Base-by-base conservation (phyloP, 2,888 invertebrate genomes). In the Platycnemis pennipes region DNA sequence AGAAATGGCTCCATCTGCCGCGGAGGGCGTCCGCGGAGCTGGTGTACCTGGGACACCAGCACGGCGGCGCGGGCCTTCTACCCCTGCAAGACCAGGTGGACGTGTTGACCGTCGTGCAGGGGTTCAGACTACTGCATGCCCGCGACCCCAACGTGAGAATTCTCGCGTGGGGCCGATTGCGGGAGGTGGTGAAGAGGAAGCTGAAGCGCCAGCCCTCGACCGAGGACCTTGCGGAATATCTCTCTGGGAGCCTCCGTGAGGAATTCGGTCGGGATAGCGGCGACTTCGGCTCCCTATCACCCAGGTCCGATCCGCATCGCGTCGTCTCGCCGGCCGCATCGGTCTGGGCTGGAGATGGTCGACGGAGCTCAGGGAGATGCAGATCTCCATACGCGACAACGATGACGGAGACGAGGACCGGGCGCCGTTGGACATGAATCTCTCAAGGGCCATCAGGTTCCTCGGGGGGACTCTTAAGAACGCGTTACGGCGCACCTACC, bases 1-100 rank as follows among this genome's bases (percentile, higher is more conserved):
- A 96, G 69, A 26, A 37, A 0, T 96, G 96, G 96, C 94, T 96
- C 86, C 94, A 95, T 94, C 95, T 96, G 16, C 96, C 96, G 0
- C 95, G 95, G 94, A 63, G 95, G 96, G 13, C 95, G 95, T 95
- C 95, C 69, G 94, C 95, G 31, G 96, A 96, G 89, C n/a, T 95
- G 0, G 95, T 96, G 2, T 95, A 94, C 94, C 77, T 96, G 8
- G 95, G 95, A 0, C 95, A 95, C 0, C 77, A 94, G 3, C 89
- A 94, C 69, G 94, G 95, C 94, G 96, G 96, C 0, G 95, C 95
- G 26, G 96, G 96, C 0, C 87, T 96, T 0, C 95, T 96, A 2
- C 96, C 96, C 22, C 95, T 96, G 2, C 95, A 95, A 0, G 96
- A 96, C 94, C 94, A 95, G 44, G 95, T 95, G 2, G 96, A 96